phyloP scores from a whole-genome alignment of 2,113 vertebrate genomes.

The Mus spicilegus region DNA sequence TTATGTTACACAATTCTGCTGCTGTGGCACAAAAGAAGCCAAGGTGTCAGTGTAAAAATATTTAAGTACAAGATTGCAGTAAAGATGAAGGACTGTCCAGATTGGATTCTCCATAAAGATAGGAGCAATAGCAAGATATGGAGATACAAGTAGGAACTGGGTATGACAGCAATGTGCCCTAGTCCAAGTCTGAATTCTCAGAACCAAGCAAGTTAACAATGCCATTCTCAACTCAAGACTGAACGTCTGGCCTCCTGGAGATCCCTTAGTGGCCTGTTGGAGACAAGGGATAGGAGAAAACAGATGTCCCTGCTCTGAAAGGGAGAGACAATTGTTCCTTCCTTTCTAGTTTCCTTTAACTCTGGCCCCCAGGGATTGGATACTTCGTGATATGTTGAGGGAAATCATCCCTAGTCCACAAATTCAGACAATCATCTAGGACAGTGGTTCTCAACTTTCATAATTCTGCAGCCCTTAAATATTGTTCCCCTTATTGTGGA shows the following conservation, averaged over 20 bases:
- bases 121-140: neutral
- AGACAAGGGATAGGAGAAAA: neutral
- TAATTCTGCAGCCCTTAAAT: neutral
- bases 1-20: neutral
- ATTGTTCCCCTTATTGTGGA: neutral
- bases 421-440: neutral
- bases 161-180: no score
- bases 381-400: neutral
- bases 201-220: neutral
- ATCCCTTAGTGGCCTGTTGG: neutral
- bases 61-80: neutral
- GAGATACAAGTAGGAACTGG: neutral
- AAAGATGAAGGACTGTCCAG: neutral
- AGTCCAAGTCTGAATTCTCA: neutral
- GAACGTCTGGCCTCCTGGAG: neutral
- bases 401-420: neutral
- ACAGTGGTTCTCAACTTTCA: neutral
- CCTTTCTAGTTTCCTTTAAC: neutral
- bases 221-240: neutral
- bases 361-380: neutral
- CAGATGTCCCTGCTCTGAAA: neutral
- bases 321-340: neutral
- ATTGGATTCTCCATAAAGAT: neutral
- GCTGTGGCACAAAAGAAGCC: neutral
- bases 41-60: neutral